Base-by-base conservation (phyloP, 2,888 invertebrate species). In the Formica aserva region DNA sequence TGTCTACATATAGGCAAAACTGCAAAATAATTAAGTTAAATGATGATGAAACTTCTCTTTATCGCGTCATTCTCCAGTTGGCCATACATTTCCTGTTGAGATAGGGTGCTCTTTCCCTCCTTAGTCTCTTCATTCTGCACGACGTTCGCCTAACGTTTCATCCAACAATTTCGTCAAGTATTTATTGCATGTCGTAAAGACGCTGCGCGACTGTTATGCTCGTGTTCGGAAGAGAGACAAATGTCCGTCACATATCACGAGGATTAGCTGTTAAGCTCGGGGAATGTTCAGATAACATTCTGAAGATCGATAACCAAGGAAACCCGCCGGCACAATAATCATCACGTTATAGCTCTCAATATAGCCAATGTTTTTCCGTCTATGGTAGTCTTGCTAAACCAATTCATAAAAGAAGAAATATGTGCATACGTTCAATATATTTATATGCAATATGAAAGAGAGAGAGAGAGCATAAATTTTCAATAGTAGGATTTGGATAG, bases 171-270 rank as follows among this genome's bases (percentile, higher is more conserved):
- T 90, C 85, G 85, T 84, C 85, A 82, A 83, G 85, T 92, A 92
- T 92, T 92, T 90, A 92, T 92, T 88, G 90, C 85, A 72, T 76
- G 87, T 90, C 90, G 88, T 89, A 88, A 90, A 90, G 89, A 88
- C 85, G 90, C 84, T 75, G 83, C 66, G 83, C 85, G 88, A 86
- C 89, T 89, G 91, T 91, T 91, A 92, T 91, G 88, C 88, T 82
- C 87, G 90, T 89, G 91, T 93, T 92, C 90, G 89, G 85, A 91
- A 91, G 90, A 91, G 92, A 94, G 92, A 94, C 92, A 93, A 93
- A 93, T 94, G 94, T 89, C 90, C 90, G 91, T 94, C 93, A 94
- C 94, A 94, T 93, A 94, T 93, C 93, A 93, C 90, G 89, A 89
- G 91, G 89, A 91, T 90, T 91, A 92, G 90, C 89, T 91, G 88